phyloP scores from a whole-genome alignment of 2,888 invertebrate species.

The Drosophila birchii region DNA sequence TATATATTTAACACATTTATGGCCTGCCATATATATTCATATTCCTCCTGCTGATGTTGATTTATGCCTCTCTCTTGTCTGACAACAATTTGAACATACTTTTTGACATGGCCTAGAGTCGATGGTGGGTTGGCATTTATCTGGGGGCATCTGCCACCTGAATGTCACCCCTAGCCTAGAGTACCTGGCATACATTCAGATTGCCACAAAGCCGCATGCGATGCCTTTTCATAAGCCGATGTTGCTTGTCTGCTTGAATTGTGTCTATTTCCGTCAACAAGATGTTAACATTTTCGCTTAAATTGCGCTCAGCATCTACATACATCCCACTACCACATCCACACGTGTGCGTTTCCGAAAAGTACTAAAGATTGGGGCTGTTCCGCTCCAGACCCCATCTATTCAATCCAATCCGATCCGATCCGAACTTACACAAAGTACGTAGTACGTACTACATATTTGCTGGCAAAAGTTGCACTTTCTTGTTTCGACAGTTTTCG shows the following conservation, averaged over 20 bases:
- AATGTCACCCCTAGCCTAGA: background rate
- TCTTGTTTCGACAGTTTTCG: conserved; percentile 52
- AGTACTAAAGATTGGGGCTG: background rate
- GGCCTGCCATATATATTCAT: conserved; percentile 69
- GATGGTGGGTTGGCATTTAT: conserved; percentile 5
- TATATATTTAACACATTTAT: conserved; percentile 92
- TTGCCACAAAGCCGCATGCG: conserved; percentile 51
- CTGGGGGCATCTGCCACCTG: conserved; percentile 6
- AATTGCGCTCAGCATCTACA: conserved; percentile 60
- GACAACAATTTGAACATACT: conserved; percentile 13
- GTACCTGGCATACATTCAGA: conserved; percentile 6
- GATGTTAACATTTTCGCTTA: conserved; percentile 78
- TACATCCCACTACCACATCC: no score
- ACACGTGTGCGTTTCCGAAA: background rate
- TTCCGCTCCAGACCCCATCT: background rate
- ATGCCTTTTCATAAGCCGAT: conserved; percentile 45
- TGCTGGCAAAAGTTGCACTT: conserved; percentile 39
- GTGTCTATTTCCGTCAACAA: conserved; percentile 78
- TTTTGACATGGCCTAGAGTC: conserved; percentile 12
- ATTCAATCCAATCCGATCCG: background rate
- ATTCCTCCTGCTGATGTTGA: background rate
- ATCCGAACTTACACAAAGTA: background rate
- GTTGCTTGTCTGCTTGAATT: conserved; percentile 70
- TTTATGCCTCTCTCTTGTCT: background rate
- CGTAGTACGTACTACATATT: background rate